phyloP scores from a whole-genome alignment of 1,140 invertebrate species.

The Hestina assimilis region DNA sequence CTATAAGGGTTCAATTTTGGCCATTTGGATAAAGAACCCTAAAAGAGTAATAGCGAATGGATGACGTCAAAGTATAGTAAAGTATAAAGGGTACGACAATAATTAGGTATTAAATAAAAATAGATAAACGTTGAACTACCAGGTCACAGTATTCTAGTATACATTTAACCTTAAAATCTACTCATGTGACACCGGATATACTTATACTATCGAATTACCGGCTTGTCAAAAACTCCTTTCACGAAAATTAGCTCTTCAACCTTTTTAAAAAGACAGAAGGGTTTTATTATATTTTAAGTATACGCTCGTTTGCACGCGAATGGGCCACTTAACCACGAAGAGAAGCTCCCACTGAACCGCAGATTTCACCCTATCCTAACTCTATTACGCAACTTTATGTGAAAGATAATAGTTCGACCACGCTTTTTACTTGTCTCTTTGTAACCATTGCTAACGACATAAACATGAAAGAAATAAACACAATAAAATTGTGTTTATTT shows the following conservation, averaged over 20 bases:
- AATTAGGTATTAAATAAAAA: too few relatives aligned
- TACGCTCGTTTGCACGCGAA: constrained; percentile 78
- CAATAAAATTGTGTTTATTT: background rate
- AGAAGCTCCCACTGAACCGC: constrained; percentile 48
- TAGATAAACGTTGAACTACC: too few relatives aligned
- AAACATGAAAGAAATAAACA: background rate
- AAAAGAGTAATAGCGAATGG: too few relatives aligned
- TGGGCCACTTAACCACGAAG: constrained; percentile 78
- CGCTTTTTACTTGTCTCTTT: constrained; percentile 70
- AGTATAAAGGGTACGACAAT: too few relatives aligned
- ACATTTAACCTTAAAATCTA: background rate
- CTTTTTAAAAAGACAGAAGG: constrained; percentile 46
- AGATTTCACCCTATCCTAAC: constrained; percentile 58
- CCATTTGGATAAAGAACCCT: too few relatives aligned
- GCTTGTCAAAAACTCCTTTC: constrained; percentile 22
- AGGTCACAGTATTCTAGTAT: too few relatives aligned
- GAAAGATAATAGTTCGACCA: constrained; percentile 67
- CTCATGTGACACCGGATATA: constrained; percentile 9
- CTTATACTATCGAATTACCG: constrained; percentile 23
- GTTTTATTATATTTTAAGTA: constrained; percentile 77
- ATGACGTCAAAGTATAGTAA: too few relatives aligned
- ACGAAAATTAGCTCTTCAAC: constrained; percentile 19
- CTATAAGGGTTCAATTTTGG: too few relatives aligned
- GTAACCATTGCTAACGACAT: too few relatives aligned
- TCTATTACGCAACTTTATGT: constrained; percentile 67